Base-by-base conservation (phyloP, 2,888 invertebrate genomes). In the Ennomos fuscantarius region DNA sequence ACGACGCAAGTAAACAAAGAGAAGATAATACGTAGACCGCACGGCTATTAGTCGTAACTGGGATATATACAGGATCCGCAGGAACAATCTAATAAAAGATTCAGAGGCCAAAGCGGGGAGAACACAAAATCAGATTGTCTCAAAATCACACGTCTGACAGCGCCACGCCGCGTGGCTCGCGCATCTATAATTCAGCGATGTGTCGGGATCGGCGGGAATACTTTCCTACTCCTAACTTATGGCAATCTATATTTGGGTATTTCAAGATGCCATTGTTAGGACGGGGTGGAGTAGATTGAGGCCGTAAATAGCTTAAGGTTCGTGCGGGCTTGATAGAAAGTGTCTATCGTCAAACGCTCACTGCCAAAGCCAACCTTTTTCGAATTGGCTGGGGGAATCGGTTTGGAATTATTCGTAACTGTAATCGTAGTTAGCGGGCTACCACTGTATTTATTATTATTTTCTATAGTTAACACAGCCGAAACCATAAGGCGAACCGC, bases 91-190 rank as follows among this genome's bases (percentile, higher is more conserved):
- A 77, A 89, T 92, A 87, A 92, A 92, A 88, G 76, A 92, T 92
- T 91, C 91, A 91, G 71, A 71, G 76, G 70, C 84, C 80, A 86
- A 87, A 91, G 87, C 86, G 89, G 84, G 85, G 87, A 84, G 86
- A 83, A 87, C 74, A 84, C 87, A 81, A 89, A 89, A 91, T 92
- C 92, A 90, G 88, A 90, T 92, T 90, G 91, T 90, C 92, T 89
- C 87, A 85, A 88, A 89, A 91, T 90, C 90, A 89, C 90, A 87
- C 87, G 84, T 87, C 79, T 84, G 87, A 84, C 86, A 79, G 80
- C 73, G 79, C 81, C 76, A 79, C 82, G 81, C 79, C 74, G 76
- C 81, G 79, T 71, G 76, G 75, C 79, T 60, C 76, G 74, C 82
- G 79, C 84, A 92, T 92, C 76, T 89, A 91, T 91, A 89, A 91